These are phyloP conservation scores for Ferrisia virgata DNA, from an alignment of 2,888 invertebrate genomes.

Conservation along the genomic window DNA sequence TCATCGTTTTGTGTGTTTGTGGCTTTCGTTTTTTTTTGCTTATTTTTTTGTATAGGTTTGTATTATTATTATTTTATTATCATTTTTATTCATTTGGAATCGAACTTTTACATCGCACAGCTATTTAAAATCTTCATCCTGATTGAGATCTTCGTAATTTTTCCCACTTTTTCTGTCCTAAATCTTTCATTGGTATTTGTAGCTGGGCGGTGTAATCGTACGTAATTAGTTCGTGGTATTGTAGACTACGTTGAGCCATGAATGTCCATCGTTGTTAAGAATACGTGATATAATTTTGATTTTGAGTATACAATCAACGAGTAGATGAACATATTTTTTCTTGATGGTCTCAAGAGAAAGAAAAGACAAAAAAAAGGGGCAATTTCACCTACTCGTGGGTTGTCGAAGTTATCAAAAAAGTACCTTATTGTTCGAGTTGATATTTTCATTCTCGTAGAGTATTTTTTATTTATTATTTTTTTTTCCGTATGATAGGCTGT, in stretches of 20 bases:
- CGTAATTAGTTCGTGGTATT: neutral
- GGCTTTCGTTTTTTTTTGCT: neutral
- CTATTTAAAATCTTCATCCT: neutral
- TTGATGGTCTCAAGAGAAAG: neutral
- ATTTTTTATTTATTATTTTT: neutral
- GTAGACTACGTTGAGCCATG: neutral
- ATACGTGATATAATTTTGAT: neutral
- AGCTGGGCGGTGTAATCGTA: neutral
- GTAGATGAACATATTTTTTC: neutral
- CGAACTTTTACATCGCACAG: neutral
- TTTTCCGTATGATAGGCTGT: neutral
- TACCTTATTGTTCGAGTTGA: neutral
- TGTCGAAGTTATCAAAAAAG: neutral
- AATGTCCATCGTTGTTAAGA: neutral
- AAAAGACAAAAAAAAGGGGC: no score
- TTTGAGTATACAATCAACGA: neutral
- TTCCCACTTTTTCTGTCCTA: neutral
- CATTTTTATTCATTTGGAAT: neutral
- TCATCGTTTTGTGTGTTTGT: neutral
- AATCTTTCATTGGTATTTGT: neutral
- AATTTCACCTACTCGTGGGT: neutral
- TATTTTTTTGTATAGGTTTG: neutral
- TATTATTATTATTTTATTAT: neutral
- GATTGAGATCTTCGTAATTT: no score
- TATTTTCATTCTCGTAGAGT: neutral